These are phyloP conservation scores for Arnoldichthys spilopterus DNA, from an alignment of 2,797 vertebrate species.

Conservation along the genomic window DNA sequence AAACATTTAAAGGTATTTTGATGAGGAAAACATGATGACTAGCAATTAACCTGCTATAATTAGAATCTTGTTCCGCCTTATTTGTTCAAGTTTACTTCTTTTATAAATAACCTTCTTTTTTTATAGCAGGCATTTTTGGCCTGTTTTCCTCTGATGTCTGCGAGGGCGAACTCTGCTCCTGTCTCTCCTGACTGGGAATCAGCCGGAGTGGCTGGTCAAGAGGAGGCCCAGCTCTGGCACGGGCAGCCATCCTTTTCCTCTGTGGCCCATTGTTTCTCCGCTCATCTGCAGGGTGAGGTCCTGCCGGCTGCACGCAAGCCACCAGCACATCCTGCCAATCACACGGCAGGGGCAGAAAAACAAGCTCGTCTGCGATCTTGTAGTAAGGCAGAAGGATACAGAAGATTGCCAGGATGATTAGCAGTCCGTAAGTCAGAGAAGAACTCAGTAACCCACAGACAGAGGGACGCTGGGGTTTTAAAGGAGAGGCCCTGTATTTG, in stretches of 20 bases:
- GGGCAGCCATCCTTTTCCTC: conserved; percentile 53
- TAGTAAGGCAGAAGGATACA: neutral
- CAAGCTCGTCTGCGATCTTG: conserved; percentile 22
- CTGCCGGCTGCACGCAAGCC: conserved; percentile 55
- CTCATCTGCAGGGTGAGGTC: conserved; percentile 60
- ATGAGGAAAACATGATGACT: too few relatives aligned
- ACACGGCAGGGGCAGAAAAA: conserved; percentile 49
- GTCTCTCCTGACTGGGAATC: conserved; percentile 47
- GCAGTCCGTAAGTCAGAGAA: neutral
- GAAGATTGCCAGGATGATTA: conserved; percentile 14
- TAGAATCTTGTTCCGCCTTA: neutral
- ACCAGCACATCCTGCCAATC: conserved; percentile 57
- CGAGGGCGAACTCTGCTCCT: conserved; percentile 39
- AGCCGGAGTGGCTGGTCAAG: conserved; percentile 34
- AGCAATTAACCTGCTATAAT: too few relatives aligned
- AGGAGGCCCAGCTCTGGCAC: conserved; percentile 47
- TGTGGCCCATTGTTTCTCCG: conserved; percentile 48
- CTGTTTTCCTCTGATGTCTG: conserved; percentile 50
- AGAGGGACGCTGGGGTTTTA: conserved; percentile 13
- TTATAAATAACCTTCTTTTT: conserved; percentile 46
- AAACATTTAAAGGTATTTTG: too few relatives aligned
- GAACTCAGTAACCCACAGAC: conserved; percentile 20
- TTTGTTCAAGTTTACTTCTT: conserved; percentile 22
- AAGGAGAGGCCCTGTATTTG: conserved; percentile 44
- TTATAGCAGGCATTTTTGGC: conserved; percentile 44